phyloP scores from a whole-genome alignment of 2,888 invertebrate genomes.

The Dicyrtoma fusca region DNA sequence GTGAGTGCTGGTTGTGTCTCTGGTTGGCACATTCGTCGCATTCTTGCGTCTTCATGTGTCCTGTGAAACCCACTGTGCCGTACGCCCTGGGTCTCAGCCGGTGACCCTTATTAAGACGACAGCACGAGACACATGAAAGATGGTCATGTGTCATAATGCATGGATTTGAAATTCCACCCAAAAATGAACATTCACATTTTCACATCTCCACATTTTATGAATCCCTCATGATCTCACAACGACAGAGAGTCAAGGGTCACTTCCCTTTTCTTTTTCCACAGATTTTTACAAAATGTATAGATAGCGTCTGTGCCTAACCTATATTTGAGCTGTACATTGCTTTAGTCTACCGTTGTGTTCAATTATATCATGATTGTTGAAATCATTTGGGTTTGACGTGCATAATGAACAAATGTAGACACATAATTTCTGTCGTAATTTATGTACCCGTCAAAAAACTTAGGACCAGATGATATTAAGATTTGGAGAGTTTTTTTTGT shows the following conservation, averaged over 20 bases:
- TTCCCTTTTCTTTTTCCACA: conserved; percentile 20
- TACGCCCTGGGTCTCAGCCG: conserved; percentile 27
- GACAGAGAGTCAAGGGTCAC: conserved; percentile 29
- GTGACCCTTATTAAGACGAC: conserved; percentile 38
- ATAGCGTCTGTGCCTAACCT: too few species aligned
- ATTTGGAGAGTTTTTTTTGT: conserved; percentile 4
- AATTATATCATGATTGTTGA: too few species aligned
- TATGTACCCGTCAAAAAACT: not conserved
- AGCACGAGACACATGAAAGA: conserved; percentile 27
- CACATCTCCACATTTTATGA: conserved; percentile 5
- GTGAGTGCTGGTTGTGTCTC: too few species aligned
- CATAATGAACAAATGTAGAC: not conserved
- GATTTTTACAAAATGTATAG: too few species aligned
- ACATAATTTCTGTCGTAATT: conserved; percentile 2
- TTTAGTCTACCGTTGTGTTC: too few species aligned
- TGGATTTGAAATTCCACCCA: conserved; percentile 30
- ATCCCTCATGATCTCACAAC: conserved; percentile 6
- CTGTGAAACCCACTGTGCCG: conserved; percentile 28
- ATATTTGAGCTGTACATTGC: too few species aligned
- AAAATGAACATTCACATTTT: conserved; percentile 17
- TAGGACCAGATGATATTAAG: not conserved
- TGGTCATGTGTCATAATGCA: conserved; percentile 35
- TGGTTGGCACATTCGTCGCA: conserved; percentile 22
- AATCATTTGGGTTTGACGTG: not conserved
- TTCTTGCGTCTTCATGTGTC: conserved; percentile 36